phyloP scores from a whole-genome alignment of 1,140 invertebrate species.

The Bombus huntii region DNA sequence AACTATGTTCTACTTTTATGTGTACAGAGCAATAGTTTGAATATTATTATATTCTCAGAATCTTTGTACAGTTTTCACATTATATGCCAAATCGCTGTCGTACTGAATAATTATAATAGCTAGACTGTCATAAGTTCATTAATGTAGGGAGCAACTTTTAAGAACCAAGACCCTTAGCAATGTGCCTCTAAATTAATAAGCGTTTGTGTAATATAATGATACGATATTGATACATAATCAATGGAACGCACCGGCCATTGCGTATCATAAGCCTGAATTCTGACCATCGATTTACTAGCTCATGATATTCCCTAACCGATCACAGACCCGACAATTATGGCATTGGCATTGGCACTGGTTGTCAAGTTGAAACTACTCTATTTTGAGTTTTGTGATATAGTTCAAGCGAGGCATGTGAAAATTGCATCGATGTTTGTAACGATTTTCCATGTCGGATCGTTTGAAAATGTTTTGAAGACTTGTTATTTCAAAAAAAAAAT shows the following conservation, averaged over 20 bases:
- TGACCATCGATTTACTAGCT: slow-evolving; percentile 70
- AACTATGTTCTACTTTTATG: slow-evolving; percentile 40
- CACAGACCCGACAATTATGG: slow-evolving; percentile 70
- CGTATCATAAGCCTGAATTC: slow-evolving; percentile 74
- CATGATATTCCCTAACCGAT: slow-evolving; percentile 70
- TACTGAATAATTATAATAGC: slow-evolving; percentile 71
- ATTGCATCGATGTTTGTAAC: slow-evolving; percentile 72
- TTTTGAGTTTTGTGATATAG: slow-evolving; percentile 78
- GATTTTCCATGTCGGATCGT: slow-evolving; percentile 68
- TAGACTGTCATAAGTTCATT: slow-evolving; percentile 75
- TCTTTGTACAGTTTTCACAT: slow-evolving; percentile 72
- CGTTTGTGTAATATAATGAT: slow-evolving; percentile 79
- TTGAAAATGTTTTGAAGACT: slow-evolving; percentile 60
- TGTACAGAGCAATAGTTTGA: slow-evolving; percentile 66
- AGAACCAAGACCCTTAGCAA: slow-evolving; percentile 81
- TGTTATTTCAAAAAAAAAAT: slow-evolving; percentile 62
- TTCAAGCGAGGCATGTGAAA: slow-evolving; percentile 71
- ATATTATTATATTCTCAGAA: slow-evolving; percentile 60
- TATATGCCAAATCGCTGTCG: slow-evolving; percentile 73
- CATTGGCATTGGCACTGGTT: slow-evolving; percentile 72
- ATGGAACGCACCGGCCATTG: slow-evolving; percentile 67
- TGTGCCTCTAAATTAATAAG: slow-evolving; percentile 82
- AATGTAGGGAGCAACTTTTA: slow-evolving; percentile 78
- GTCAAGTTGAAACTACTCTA: slow-evolving; percentile 74
- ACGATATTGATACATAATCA: slow-evolving; percentile 71